Conservation (phyloP, 2,888 invertebrate species). For the Nineta flava region DNA sequence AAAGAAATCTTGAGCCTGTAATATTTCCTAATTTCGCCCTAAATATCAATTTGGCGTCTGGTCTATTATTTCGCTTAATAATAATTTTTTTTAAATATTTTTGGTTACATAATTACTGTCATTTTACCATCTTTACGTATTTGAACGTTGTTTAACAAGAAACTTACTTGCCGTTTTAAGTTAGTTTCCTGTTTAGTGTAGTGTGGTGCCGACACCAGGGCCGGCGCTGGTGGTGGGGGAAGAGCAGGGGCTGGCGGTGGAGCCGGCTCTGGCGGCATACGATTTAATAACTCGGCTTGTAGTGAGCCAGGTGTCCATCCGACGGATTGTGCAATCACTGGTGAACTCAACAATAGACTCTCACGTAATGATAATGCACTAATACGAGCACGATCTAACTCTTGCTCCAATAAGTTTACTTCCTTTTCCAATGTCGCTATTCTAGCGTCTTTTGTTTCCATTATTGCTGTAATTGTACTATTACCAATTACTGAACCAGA, state of each 20-base stretch:
- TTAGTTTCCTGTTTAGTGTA: conserved; percentile 45
- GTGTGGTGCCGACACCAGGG: conserved; percentile 18
- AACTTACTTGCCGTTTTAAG: conserved; percentile 74
- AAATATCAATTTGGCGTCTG: too few species aligned
- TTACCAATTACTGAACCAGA: conserved; percentile 18
- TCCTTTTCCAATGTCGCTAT: conserved; percentile 78
- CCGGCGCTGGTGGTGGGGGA: conserved; percentile 25
- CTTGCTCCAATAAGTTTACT: conserved; percentile 62
- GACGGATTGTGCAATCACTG: conserved; percentile 22
- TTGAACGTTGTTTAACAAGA: conserved; percentile 65
- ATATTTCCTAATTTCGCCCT: too few species aligned
- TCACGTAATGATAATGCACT: conserved; percentile 10
- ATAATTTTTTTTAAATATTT: too few species aligned
- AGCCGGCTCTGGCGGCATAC: conserved; percentile 32
- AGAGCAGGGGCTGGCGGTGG: conserved; percentile 22
- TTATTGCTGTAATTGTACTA: conserved; percentile 61
- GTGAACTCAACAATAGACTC: conserved; percentile 2
- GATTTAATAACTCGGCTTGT: conserved; percentile 19
- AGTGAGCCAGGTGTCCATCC: conserved; percentile 30
- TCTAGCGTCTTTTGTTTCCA: conserved; percentile 75
- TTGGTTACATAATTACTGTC: conserved; percentile 22
- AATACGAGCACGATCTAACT: conserved; percentile 39
- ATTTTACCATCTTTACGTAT: conserved; percentile 53
- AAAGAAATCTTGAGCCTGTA: too few species aligned
- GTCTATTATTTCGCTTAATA: too few species aligned